Conservation (phyloP, 2,888 invertebrate genomes). For the Harpalus rufipes region DNA sequence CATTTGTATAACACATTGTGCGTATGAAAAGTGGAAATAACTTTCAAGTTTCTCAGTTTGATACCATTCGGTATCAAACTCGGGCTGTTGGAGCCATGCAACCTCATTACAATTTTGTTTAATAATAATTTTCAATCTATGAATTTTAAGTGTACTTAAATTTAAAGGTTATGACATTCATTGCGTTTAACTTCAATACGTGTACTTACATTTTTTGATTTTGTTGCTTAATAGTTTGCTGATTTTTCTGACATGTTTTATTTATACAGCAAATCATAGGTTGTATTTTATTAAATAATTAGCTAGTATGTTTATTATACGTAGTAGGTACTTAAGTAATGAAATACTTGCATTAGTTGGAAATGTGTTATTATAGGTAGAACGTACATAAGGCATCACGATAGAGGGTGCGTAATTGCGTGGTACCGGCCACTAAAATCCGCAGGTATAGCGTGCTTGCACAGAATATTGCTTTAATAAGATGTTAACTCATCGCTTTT, state of each 20-base stretch:
- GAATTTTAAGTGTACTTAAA: too few species aligned
- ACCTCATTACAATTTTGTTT: too few species aligned
- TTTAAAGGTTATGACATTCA: too few species aligned
- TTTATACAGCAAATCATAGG: neutral
- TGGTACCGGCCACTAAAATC: slow-evolving; percentile 57
- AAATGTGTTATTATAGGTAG: neutral
- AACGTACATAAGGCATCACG: neutral
- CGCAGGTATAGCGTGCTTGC: slow-evolving; percentile 55
- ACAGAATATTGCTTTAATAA: slow-evolving; percentile 73
- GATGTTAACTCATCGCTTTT: slow-evolving; percentile 77
- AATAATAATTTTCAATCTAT: too few species aligned
- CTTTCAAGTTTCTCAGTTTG: too few species aligned
- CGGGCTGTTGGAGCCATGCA: too few species aligned
- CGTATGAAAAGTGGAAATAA: too few species aligned
- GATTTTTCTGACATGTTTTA: neutral
- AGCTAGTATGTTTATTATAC: neutral
- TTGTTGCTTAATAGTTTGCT: neutral
- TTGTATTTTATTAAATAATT: slow-evolving; percentile 4
- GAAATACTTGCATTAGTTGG: slow-evolving; percentile 2
- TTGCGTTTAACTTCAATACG: too few species aligned
- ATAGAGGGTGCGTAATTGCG: slow-evolving; percentile 51
- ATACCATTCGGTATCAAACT: too few species aligned
- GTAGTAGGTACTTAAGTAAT: neutral
- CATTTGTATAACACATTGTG: too few species aligned
- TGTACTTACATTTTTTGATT: too few species aligned